A percentile compares a stretch with the other conserved stretches of the same genome.
phyloP scores from a whole-genome alignment of 2,888 invertebrate species.

The Drosophila antonietae region DNA sequence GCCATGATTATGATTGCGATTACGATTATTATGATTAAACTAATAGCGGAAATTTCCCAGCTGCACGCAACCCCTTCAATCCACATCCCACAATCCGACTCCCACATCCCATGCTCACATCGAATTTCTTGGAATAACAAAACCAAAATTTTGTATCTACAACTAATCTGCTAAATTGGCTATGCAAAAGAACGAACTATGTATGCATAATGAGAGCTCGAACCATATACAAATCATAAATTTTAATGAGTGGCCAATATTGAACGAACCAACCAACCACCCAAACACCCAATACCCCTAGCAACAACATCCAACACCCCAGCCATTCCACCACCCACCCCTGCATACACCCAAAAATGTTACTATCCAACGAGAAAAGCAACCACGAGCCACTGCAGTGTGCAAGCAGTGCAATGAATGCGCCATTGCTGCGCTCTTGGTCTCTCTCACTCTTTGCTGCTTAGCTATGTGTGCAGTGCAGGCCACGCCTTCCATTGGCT shows the following conservation, averaged over 20 bases:
- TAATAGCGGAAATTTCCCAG: conserved; percentile 75
- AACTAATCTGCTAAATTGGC: conserved; percentile 78
- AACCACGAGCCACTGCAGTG: conserved; percentile 52
- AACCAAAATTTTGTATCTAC: conserved; percentile 57
- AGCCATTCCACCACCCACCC: background rate
- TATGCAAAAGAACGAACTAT: conserved; percentile 56
- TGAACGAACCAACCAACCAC: conserved; percentile 13
- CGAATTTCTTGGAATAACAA: conserved; percentile 55
- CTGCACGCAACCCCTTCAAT: conserved; percentile 36
- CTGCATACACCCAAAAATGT: background rate
- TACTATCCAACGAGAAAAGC: conserved; percentile 31
- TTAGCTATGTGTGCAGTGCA: conserved; percentile 38
- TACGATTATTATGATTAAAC: conserved; percentile 69
- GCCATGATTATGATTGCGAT: conserved; percentile 71
- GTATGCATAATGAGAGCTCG: conserved; percentile 76
- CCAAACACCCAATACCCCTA: background rate
- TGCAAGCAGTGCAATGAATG: conserved; percentile 59
- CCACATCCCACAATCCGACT: background rate
- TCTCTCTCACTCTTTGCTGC: conserved; percentile 28
- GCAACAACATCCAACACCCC: conserved; percentile 6
- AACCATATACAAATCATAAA: conserved; percentile 77
- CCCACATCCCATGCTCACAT: conserved; percentile 19
- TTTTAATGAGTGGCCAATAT: conserved; percentile 75
- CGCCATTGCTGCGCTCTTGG: conserved; percentile 60
- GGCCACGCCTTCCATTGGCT: conserved; percentile 55